Evolutionary conservation across 2,888 invertebrate genomes (phyloP).

Genomic region (Osmoderma eremita): DNA sequence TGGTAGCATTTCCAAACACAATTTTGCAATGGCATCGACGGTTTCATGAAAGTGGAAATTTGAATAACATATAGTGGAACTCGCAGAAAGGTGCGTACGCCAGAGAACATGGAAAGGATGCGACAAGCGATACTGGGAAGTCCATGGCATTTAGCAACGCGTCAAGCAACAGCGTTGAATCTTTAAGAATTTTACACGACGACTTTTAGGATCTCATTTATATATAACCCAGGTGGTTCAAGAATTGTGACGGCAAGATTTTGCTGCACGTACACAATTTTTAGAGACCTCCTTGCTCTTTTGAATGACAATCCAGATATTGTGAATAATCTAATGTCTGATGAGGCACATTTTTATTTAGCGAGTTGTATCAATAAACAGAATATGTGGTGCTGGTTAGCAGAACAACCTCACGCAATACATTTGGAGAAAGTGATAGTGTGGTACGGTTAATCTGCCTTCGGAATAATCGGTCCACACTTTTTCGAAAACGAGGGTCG

Average conservation of each 20-base stretch:
- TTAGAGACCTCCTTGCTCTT: not conserved
- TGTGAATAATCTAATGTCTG: not conserved
- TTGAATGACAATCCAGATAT: not conserved
- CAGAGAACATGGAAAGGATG: not conserved
- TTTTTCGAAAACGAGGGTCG: too few relatives aligned
- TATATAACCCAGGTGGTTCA: not conserved
- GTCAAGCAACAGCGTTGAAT: not conserved
- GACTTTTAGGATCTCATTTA: not conserved
- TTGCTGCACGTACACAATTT: not conserved
- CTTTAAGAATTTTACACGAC: not conserved
- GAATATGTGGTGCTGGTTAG: not conserved
- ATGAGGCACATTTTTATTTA: not conserved
- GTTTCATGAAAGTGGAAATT: constrained; percentile 1
- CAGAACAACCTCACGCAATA: constrained; percentile 1
- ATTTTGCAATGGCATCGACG: not conserved
- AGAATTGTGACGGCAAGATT: not conserved
- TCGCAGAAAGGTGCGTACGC: not conserved
- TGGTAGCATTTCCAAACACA: too few relatives aligned
- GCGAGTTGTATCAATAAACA: not conserved
- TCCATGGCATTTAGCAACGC: not conserved
- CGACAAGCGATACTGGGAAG: not conserved
- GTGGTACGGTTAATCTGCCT: not conserved
- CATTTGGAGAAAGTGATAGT: not conserved
- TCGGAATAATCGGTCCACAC: not conserved
- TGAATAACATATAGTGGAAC: not conserved